Percentiles rank a stretch among this genome's conserved stretches.
Conservation (phyloP, 2,888 invertebrate genomes). For the Lochmaea crataegi region DNA sequence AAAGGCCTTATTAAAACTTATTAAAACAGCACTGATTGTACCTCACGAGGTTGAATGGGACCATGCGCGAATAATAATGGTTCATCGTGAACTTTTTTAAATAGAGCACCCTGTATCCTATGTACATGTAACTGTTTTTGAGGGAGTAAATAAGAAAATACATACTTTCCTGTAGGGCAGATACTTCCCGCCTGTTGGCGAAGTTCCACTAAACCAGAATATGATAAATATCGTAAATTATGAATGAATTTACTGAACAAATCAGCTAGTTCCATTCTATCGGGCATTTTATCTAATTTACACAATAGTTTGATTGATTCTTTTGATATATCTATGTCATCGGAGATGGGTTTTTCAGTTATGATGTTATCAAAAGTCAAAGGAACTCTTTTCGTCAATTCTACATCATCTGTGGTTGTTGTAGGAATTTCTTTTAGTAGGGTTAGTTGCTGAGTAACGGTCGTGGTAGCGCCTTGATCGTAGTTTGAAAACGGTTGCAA, state of each 20-base stretch:
- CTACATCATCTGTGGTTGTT: conserved; percentile 66
- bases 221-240: conserved; percentile 75
- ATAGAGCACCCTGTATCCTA: neutral
- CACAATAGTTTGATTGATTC: conserved; percentile 79
- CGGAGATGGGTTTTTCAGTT: conserved; percentile 74
- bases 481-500: conserved; percentile 82
- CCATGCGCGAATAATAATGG: too few species aligned
- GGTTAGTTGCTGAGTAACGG: conserved; percentile 70
- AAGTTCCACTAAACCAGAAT: conserved; percentile 76
- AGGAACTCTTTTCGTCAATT: conserved; percentile 70
- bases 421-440: conserved; percentile 69
- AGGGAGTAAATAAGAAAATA: conserved; percentile 45
- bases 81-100: neutral
- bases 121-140: neutral
- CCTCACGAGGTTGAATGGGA: too few species aligned
- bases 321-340: conserved; percentile 77
- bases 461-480: conserved; percentile 79
- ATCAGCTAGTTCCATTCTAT: conserved; percentile 73
- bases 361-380: conserved; percentile 80
- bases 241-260: conserved; percentile 75
- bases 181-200: conserved; percentile 73
- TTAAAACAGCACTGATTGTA: too few species aligned
- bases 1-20: too few species aligned
- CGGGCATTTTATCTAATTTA: conserved; percentile 69
- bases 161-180: conserved; percentile 79